phyloP scores from a whole-genome alignment of 1,140 invertebrate genomes.

The Microplitis mediator region DNA sequence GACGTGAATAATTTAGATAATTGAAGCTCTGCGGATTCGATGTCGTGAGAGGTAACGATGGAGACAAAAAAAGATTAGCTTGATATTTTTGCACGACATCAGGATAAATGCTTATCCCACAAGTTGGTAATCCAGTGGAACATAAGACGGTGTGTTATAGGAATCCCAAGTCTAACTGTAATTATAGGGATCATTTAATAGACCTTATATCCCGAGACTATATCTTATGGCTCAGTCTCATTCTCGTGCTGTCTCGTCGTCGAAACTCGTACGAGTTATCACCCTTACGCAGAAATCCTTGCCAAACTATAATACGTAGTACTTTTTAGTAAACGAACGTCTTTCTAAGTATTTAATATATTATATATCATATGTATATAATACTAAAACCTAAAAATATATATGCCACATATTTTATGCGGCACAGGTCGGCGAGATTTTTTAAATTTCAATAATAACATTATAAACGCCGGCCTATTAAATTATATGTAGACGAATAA shows the following conservation, averaged over 20 bases:
- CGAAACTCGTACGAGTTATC: no score
- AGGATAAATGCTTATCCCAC: conserved; percentile 50
- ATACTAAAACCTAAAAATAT: no score
- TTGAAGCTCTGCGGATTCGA: no score
- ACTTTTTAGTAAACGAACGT: conserved; percentile 3
- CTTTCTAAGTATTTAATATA: background rate
- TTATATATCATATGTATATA: no score
- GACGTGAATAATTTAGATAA: background rate
- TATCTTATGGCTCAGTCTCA: conserved; percentile 1
- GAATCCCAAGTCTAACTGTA: conserved; percentile 50
- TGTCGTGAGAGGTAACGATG: no score
- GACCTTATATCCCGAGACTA: conserved; percentile 33
- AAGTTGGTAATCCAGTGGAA: conserved; percentile 49
- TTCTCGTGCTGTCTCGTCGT: background rate
- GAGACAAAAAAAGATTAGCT: no score
- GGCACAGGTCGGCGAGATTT: no score
- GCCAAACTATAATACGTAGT: background rate
- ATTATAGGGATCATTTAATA: conserved; percentile 56
- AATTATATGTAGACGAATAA: no score
- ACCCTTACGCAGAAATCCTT: conserved; percentile 1
- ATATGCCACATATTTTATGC: no score
- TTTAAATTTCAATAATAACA: no score
- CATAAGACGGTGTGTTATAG: conserved; percentile 40
- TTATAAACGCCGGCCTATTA: no score
- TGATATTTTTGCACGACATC: conserved; percentile 44